Evolutionary conservation across 2,113 vertebrate genomes (phyloP), one percentile per base, ranked within the genome.

Genomic region (Phaethon lepturus): DNA sequence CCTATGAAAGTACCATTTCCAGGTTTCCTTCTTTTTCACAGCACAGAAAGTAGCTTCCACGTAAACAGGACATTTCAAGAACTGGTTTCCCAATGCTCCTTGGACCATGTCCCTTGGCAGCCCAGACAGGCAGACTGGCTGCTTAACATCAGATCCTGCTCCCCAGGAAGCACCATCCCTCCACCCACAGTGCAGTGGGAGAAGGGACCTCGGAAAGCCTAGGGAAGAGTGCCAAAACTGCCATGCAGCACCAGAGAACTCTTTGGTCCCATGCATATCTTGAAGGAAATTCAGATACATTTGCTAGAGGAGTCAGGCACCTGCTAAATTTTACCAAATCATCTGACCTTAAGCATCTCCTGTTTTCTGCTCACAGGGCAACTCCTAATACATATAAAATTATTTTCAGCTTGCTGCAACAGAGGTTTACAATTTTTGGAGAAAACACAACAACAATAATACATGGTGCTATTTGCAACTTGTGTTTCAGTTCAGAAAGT

Each of bases 401-500:
- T 38, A 44, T 20, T 24, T 78, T 75, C 58, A 42, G 20, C 44
- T 77, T 93, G 31, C 17, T 80, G 31, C 28, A 86, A 64, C 19
- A 42, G 31, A 76, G 16, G 18, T 16, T 80, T 44, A 55, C 11
- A 42, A 50, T 71, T 83, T 72, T 18, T 5, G 38, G n/a, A 33
- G 40, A 64, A 88, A 71, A 55, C 11, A 81, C 5, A 53, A 11
- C 3, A 69, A 35, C 13, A 88, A 35, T 25, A 77, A 72, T 73
- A 74, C 13, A 71, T 6, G 10, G 17, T 35, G 15, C 42, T 74
- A 86, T 40, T 40, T 68, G 67, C 84, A 92, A 87, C n/a, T 71
- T 58, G 23, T n/a, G 28, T 78, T 92, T 93, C 55, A 71, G 38
- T 76, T 83, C 66, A 88, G 44, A 88, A 13, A 84, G 17, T 72